A percentile compares a stretch with the other conserved stretches of the same genome.
These are phyloP conservation scores for Agriopis marginaria DNA, from an alignment of 2,888 invertebrate species.

Conservation along the genomic window DNA sequence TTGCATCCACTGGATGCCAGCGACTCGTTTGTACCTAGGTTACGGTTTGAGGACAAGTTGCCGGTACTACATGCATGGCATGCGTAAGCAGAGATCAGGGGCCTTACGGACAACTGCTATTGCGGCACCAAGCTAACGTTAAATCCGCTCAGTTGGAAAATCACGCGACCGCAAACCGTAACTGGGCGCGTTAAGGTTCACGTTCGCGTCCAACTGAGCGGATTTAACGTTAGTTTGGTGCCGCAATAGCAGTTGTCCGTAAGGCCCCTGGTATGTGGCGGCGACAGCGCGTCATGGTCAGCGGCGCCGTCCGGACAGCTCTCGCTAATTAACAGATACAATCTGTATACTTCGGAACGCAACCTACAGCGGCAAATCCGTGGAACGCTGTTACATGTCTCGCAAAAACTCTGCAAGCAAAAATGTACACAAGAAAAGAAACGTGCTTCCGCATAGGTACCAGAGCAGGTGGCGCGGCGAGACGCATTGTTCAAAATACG, in stretches of 20 bases:
- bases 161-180: too few species aligned
- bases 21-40: background rate
- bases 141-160: too few species aligned
- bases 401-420: constrained; percentile 61
- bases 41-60: constrained; percentile 37
- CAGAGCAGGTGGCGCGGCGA: constrained; percentile 42
- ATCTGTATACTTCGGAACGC: constrained; percentile 65
- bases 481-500: constrained; percentile 47
- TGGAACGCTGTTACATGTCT: constrained; percentile 66
- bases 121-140: too few species aligned
- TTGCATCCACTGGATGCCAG: too few species aligned
- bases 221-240: too few species aligned
- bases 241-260: too few species aligned
- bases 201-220: too few species aligned
- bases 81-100: constrained; percentile 31
- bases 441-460: constrained; percentile 41
- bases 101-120: too few species aligned
- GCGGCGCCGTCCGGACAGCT: constrained; percentile 51
- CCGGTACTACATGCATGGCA: constrained; percentile 50
- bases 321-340: constrained; percentile 76
- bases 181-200: too few species aligned
- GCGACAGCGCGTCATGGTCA: background rate
- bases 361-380: constrained; percentile 61
- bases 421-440: constrained; percentile 52
- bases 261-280: background rate